Evolutionary conservation across 2,888 invertebrate species (phyloP).

Genomic region (Meganola albula): DNA sequence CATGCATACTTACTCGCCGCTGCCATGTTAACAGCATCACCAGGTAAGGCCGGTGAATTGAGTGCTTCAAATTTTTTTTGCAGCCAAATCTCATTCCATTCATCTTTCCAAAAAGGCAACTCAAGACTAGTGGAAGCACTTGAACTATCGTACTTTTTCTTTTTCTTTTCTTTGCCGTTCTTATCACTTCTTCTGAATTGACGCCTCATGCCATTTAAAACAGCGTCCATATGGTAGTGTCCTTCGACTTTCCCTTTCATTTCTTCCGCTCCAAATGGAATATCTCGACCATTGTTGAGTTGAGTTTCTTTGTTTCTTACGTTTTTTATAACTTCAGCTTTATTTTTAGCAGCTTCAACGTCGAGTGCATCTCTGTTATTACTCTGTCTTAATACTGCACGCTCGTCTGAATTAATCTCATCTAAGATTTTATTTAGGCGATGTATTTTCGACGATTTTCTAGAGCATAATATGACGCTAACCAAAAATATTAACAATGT

Average conservation of each 20-base stretch:
- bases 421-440: too few species aligned
- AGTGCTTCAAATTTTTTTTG: constrained; percentile 44
- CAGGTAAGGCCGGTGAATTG: constrained; percentile 34
- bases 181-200: not conserved
- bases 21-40: constrained; percentile 56
- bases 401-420: too few species aligned
- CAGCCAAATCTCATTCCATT: constrained; percentile 37
- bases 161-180: not conserved
- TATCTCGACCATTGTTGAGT: constrained; percentile 7
- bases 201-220: constrained; percentile 33
- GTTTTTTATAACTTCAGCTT: constrained; percentile 9
- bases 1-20: constrained; percentile 60
- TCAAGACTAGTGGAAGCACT: constrained; percentile 25
- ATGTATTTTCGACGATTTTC: too few species aligned
- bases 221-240: constrained; percentile 38
- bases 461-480: constrained; percentile 21
- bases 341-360: constrained; percentile 6
- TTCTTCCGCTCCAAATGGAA: constrained; percentile 4
- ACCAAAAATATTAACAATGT: constrained; percentile 9
- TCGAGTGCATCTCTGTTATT: constrained; percentile 10
- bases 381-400: too few species aligned
- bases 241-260: constrained; percentile 6
- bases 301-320: constrained; percentile 11
- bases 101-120: constrained; percentile 34
- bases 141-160: not conserved